phyloP scores from a whole-genome alignment of 2,113 vertebrate genomes.

The Jaculus jaculus region DNA sequence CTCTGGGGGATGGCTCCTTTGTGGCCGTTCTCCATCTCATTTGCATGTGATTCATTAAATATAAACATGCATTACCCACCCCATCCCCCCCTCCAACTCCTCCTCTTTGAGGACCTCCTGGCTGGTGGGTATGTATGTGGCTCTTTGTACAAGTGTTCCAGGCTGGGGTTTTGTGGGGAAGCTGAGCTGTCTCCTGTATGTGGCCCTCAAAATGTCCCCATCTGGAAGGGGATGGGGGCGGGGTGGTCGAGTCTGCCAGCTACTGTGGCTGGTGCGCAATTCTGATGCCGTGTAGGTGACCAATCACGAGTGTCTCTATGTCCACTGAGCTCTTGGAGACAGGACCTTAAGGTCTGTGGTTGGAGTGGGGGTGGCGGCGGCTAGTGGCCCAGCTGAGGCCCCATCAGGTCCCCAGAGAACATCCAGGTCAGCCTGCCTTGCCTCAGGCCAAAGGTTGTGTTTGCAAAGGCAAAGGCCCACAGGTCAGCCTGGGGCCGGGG shows the following conservation, averaged over 20 bases:
- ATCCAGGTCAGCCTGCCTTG: not conserved
- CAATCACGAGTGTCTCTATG: not conserved
- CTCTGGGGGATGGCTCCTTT: slow-evolving; percentile 67
- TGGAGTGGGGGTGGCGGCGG: not conserved
- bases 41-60: slow-evolving; percentile 79
- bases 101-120: slow-evolving; percentile 44
- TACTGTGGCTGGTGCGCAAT: not conserved
- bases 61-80: slow-evolving; percentile 74
- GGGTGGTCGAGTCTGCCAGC: not conserved
- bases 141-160: not conserved
- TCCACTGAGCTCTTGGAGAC: not conserved
- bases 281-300: not conserved
- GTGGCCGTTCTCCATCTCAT: slow-evolving; percentile 62
- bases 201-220: not conserved
- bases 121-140: slow-evolving; percentile 48
- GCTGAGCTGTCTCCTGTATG: not conserved
- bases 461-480: not conserved
- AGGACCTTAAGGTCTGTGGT: not conserved
- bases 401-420: not conserved
- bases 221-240: not conserved
- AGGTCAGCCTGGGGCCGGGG: not conserved
- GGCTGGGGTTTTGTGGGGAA: not conserved
- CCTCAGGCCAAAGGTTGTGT: slow-evolving; percentile 54
- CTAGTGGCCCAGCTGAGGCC: not conserved
- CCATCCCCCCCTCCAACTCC: slow-evolving; percentile 36